Conservation (phyloP, 2,888 invertebrate species). For the Macrophya alboannulata region DNA sequence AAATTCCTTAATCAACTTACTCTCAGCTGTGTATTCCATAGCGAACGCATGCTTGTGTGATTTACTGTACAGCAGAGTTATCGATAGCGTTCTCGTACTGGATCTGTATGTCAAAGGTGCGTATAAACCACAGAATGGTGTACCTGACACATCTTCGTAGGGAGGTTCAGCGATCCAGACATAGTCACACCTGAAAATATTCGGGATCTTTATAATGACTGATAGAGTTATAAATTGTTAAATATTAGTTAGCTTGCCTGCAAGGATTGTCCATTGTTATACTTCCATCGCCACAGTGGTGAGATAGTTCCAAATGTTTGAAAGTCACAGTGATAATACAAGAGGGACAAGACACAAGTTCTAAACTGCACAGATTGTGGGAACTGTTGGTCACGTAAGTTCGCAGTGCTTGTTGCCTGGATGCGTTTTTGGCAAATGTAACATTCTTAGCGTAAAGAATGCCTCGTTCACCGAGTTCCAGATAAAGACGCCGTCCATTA, state of each 20-base stretch:
- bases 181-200: constrained; percentile 82
- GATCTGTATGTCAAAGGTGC: constrained; percentile 82
- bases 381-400: constrained; percentile 74
- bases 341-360: constrained; percentile 87
- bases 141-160: constrained; percentile 83
- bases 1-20: constrained; percentile 79
- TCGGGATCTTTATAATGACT: background rate
- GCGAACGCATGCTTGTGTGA: constrained; percentile 84
- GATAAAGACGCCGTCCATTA: constrained; percentile 77
- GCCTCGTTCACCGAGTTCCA: constrained; percentile 78
- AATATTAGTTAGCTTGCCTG: constrained; percentile 72
- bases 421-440: constrained; percentile 70
- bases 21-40: constrained; percentile 84
- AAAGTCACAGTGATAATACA: constrained; percentile 84
- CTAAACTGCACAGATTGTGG: constrained; percentile 84
- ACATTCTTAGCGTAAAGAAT: constrained; percentile 77
- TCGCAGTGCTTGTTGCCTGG: constrained; percentile 65
- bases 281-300: constrained; percentile 76
- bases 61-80: constrained; percentile 83
- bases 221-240: background rate
- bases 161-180: constrained; percentile 86
- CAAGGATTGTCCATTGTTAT: constrained; percentile 78
- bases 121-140: constrained; percentile 83
- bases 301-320: constrained; percentile 78
- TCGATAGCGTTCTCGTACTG: constrained; percentile 83